A percentile compares a stretch with the other conserved stretches of the same genome.
These are phyloP conservation scores for Megaceryle alcyon DNA, from an alignment of 2,797 vertebrate genomes.

Conservation along the genomic window DNA sequence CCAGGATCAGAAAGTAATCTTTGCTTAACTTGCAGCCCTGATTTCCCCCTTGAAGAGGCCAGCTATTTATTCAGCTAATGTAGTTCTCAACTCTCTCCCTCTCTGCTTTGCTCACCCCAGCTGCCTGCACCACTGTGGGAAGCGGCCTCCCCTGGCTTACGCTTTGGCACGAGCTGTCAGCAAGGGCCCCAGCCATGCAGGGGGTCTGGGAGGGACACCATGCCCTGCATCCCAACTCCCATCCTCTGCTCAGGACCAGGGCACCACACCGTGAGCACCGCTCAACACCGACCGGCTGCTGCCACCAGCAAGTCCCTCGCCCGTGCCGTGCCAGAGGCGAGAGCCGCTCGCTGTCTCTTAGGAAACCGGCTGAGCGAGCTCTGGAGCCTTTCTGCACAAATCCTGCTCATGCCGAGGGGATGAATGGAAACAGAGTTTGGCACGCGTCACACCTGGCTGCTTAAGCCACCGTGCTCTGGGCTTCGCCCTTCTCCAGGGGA, in stretches of 20 bases:
- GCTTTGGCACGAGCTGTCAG: rapidly evolving
- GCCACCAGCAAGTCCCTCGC: too few relatives aligned
- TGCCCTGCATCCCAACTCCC: not conserved
- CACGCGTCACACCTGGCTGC: not conserved
- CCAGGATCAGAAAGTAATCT: not conserved
- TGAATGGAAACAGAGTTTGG: not conserved
- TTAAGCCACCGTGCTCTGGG: too few relatives aligned
- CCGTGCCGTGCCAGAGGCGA: not conserved
- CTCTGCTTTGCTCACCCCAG: not conserved
- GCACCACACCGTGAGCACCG: rapidly evolving
- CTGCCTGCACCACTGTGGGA: not conserved
- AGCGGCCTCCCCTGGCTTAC: rapidly evolving
- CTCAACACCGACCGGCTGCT: not conserved
- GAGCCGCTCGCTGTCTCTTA: not conserved
- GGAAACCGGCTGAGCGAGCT: not conserved
- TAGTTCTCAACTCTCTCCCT: not conserved
- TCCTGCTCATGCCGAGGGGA: not conserved
- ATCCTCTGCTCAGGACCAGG: not conserved
- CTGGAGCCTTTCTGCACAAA: not conserved
- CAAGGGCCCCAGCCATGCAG: not conserved
- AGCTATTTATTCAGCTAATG: not conserved
- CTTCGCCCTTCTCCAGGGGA: not conserved
- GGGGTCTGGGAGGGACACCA: not conserved
- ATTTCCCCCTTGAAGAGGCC: not conserved
- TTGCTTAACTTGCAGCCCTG: not conserved